Base-by-base conservation (phyloP, 2,888 invertebrate species). In the Pachliopta kotzebuea region DNA sequence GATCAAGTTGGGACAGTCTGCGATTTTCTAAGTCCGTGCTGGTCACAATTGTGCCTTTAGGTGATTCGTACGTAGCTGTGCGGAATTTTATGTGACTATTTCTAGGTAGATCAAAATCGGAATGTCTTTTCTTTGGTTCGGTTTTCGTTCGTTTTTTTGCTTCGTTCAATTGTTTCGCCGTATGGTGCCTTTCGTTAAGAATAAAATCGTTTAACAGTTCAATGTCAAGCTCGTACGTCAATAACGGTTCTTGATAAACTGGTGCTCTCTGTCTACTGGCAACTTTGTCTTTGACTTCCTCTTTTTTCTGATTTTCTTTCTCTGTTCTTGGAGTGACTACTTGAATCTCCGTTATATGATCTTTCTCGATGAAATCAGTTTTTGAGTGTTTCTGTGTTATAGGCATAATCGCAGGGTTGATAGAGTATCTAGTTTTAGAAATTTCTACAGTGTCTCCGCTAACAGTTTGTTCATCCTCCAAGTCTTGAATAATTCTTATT, bases 291-390 rank as follows among this genome's bases (percentile, higher is more conserved):
- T 79, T 81, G 83, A 72, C 55, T 70, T 79, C 76, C 24, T 80
- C 68, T 74, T 81, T 80, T 60, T 84, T 76, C 68, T 80, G 81
- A 17, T 71, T 69, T 21, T 73, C 71, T 71, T 85, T 86, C 70
- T 84, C 93, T 62, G 79, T 88, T 55, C 86, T 85, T 7, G 93
- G 92, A 20, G 94, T 93, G 2, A 93, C 84, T 0, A 95, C 95
- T 83, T 95, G 94, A 65, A 96, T 96, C 85, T 96, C 96, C 52
- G 95, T 96, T 42, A 96, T 92, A 75, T 95, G 95, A 29, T 94
- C 76, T 20, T 72, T 68, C 37, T 80, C 75, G 65, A 79, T 72
- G 20, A 29, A 69, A 49, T 79, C 81, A 9, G 73, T 71, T 74
- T 77, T 80, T 21, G 73, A 71, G 56, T 78, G 78, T 69, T 87